Percentiles rank a stretch among this genome's conserved stretches.
These are phyloP conservation scores for Eupithecia vulgata DNA, from an alignment of 2,888 invertebrate genomes.

Conservation along the genomic window DNA sequence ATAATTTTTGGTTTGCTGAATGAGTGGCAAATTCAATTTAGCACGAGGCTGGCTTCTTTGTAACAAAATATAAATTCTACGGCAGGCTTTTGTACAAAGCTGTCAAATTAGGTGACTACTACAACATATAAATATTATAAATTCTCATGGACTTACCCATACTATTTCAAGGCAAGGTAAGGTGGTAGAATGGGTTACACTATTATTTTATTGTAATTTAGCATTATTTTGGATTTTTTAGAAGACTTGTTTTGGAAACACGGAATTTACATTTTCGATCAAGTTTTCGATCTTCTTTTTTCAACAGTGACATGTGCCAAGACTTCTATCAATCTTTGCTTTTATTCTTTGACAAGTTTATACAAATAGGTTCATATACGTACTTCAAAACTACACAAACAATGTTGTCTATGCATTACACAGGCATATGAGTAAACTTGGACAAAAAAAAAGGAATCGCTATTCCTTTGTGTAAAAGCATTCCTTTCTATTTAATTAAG, in stretches of 20 bases:
- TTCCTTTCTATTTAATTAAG: neutral
- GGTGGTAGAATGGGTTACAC: constrained; percentile 32
- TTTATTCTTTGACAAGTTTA: constrained; percentile 25
- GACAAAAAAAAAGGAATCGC: neutral
- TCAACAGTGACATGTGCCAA: constrained; percentile 63
- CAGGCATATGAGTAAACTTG: neutral
- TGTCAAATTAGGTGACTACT: constrained; percentile 62
- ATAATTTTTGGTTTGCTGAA: constrained; percentile 42
- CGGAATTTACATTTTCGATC: constrained; percentile 65
- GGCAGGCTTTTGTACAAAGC: constrained; percentile 77
- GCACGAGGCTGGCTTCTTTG: constrained; percentile 63
- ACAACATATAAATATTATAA: constrained; percentile 37
- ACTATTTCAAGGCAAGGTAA: constrained; percentile 50
- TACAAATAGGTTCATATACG: neutral
- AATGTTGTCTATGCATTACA: neutral
- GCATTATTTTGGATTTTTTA: constrained; percentile 47
- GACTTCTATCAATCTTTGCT: constrained; percentile 49
- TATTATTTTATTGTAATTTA: constrained; percentile 46
- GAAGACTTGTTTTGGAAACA: constrained; percentile 52
- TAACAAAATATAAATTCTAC: constrained; percentile 48
- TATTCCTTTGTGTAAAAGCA: neutral
- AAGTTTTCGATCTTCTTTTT: constrained; percentile 73
- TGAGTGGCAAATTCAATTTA: constrained; percentile 63
- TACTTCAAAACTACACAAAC: no score
- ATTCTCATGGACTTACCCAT: constrained; percentile 57